phyloP scores from a whole-genome alignment of 2,888 invertebrate species.

The Therioaphis trifolii region DNA sequence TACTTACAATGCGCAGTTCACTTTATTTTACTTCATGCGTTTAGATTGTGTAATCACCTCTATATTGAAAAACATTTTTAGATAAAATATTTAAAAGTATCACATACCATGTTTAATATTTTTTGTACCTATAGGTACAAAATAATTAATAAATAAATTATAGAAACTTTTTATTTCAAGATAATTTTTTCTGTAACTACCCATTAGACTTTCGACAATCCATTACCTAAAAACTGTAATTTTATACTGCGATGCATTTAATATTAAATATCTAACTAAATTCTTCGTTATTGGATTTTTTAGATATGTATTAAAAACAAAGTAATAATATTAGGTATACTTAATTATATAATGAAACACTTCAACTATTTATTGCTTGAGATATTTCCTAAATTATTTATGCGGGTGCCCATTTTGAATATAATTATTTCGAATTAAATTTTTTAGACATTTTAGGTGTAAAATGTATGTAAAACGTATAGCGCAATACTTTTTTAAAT shows the following conservation, averaged over 20 bases:
- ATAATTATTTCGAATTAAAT: too few relatives aligned
- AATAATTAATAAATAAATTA: not conserved
- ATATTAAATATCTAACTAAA: not conserved
- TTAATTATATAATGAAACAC: not conserved
- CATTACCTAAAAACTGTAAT: not conserved
- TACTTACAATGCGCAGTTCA: not conserved
- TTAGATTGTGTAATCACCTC: too few relatives aligned
- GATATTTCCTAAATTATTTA: too few relatives aligned
- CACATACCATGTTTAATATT: not conserved
- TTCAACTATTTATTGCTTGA: not conserved
- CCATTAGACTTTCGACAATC: not conserved
- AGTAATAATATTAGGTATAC: too few relatives aligned
- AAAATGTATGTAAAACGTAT: too few relatives aligned
- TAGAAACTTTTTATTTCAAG: not conserved
- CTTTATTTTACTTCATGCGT: too few relatives aligned
- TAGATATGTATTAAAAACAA: not conserved
- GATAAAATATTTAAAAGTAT: not conserved
- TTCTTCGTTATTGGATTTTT: not conserved
- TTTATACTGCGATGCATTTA: not conserved
- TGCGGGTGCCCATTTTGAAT: too few relatives aligned
- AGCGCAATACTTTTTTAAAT: too few relatives aligned
- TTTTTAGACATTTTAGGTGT: too few relatives aligned
- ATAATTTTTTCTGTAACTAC: not conserved
- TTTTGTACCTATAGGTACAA: not conserved
- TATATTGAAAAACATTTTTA: too few relatives aligned